These are phyloP conservation scores for Cervus canadensis DNA, from an alignment of 2,113 vertebrate genomes.

Conservation along the genomic window DNA sequence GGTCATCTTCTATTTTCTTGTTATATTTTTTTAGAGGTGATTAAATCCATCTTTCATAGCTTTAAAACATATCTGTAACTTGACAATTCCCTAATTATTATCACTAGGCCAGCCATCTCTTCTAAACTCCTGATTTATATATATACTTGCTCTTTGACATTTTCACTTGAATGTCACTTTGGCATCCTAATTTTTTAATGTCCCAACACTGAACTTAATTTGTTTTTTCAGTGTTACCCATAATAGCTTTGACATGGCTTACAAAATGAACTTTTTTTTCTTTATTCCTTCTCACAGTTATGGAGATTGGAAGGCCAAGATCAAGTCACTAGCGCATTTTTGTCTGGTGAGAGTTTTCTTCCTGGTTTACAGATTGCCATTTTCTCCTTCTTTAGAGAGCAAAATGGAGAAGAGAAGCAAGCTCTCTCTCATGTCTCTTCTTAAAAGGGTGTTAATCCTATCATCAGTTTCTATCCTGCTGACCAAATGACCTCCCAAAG, in stretches of 20 bases:
- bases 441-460: background rate
- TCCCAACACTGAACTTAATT: background rate
- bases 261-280: background rate
- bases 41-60: background rate
- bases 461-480: background rate
- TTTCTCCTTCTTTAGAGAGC: background rate
- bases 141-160: background rate
- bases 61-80: background rate
- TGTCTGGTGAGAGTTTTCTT: background rate
- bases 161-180: background rate
- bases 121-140: background rate
- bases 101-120: background rate
- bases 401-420: background rate
- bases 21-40: background rate
- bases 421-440: background rate
- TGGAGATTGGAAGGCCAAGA: background rate
- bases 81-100: background rate
- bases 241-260: background rate
- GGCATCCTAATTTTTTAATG: background rate
- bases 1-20: background rate
- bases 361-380: background rate
- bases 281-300: background rate
- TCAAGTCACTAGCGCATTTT: background rate
- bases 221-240: background rate
- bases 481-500: background rate